Evolutionary conservation across 2,113 vertebrate genomes (phyloP), one percentile per base, ranked within the genome.

Genomic region (Neomonachus schauinslandi): DNA sequence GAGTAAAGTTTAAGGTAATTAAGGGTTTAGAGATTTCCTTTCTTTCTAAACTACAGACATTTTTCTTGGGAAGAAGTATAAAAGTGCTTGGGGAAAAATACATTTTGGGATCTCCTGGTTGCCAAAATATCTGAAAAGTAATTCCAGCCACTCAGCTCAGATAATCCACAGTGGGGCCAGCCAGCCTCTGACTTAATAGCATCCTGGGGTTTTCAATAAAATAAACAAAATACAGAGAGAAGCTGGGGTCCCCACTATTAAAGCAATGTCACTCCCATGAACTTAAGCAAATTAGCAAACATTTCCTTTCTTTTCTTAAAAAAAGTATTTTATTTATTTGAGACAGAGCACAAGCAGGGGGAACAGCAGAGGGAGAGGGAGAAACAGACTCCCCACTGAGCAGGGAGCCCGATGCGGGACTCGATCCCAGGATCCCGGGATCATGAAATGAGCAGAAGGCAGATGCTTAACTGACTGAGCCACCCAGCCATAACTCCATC

Each of bases 111-210:
- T 95, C 96, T 80, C 87, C 86, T 84, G 77, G 63, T 94, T 96
- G 57, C 87, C 90, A 96, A 95, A 97, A 95, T 77, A 94, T 88
- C 94, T 97, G 87, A 80, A 92, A 96, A 98, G 95, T 90, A 96
- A 92, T 97, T 92, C 90, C 94, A 98, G 94, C 94, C 90, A 81
- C 63, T 96, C 33, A 14, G 3, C 13, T 97, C 53, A 92, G 90
- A 92, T 88, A 55, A 49, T 15, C 12, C 89, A 95, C 85, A 95
- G 83, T 36, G 63, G 80, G 39, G 22, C 57, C 82, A 21, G 46
- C n/a, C 67, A 63, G 36, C 46, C 33, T 91, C 86, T 87, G 91
- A 71, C 67, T 88, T 94, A 24, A 31, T 51, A 72, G 39, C 33
- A 74, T 80, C 72, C n/a, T 61, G 14, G 7, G 49, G 28, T 57